Evolutionary conservation across 2,797 vertebrate genomes (phyloP).

Genomic region (Varecia variegata): DNA sequence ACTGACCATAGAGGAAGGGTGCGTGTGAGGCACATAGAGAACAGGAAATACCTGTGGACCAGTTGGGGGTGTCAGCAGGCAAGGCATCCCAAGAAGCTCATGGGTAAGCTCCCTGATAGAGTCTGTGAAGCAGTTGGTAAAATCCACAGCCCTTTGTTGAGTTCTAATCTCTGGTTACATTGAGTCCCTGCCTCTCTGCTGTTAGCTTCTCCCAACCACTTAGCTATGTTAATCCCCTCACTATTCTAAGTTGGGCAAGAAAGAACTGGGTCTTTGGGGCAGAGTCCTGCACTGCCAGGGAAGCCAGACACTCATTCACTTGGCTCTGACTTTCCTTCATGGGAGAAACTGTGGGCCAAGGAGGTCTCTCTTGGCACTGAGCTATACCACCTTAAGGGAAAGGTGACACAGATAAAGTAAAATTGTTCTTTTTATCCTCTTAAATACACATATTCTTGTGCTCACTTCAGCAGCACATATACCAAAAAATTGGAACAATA

Average conservation of each 20-base stretch:
- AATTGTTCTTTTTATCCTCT: not conserved
- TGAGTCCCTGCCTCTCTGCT: not conserved
- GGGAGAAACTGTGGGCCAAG: not conserved
- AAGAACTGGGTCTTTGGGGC: not conserved
- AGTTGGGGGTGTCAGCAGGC: not conserved
- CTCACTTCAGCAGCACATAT: too few species aligned
- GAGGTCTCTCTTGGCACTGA: not conserved
- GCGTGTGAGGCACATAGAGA: not conserved
- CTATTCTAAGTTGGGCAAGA: not conserved
- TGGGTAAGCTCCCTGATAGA: not conserved
- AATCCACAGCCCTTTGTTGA: not conserved
- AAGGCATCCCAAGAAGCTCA: not conserved
- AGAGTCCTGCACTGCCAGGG: too few species aligned
- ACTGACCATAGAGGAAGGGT: not conserved
- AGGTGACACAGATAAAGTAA: not conserved
- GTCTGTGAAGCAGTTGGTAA: not conserved
- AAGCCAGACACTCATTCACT: not conserved
- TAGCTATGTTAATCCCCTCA: not conserved
- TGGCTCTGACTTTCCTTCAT: not conserved
- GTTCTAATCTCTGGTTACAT: not conserved
- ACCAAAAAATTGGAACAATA: too few species aligned
- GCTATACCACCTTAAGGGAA: not conserved
- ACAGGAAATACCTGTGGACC: not conserved
- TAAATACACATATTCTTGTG: not conserved
- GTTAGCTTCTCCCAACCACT: not conserved